These are phyloP conservation scores for Phytoseiulus persimilis DNA, from an alignment of 2,888 invertebrate genomes.

Conservation along the genomic window DNA sequence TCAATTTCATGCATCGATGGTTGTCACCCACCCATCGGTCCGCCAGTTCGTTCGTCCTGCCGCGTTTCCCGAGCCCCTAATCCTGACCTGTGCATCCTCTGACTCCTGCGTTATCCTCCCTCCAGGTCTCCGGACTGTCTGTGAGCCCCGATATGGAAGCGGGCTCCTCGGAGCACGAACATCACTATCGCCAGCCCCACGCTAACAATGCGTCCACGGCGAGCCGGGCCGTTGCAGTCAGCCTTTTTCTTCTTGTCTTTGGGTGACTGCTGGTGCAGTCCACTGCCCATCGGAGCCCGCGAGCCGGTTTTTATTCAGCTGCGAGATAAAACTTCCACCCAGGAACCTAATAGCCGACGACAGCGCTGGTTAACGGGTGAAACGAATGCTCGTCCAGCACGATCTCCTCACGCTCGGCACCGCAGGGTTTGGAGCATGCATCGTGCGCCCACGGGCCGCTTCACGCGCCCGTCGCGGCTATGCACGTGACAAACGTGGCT, in stretches of 20 bases:
- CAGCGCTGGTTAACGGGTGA: background rate
- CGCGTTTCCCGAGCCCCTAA: background rate
- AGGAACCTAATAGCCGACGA: background rate
- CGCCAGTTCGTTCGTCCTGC: background rate
- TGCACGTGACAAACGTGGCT: background rate
- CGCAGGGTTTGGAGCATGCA: background rate
- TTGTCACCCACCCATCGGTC: constrained; percentile 6
- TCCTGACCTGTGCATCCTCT: background rate
- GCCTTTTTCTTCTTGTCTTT: background rate
- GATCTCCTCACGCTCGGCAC: background rate
- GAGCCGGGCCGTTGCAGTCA: background rate
- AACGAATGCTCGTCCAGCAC: background rate
- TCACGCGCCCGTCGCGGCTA: background rate
- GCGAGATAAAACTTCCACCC: background rate
- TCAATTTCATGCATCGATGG: constrained; percentile 38
- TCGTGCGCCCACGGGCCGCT: background rate
- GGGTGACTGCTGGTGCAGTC: background rate
- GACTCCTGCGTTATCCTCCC: constrained; percentile 5
- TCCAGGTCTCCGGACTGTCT: background rate
- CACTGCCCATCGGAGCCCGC: background rate
- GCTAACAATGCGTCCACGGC: background rate
- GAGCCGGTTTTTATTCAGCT: background rate
- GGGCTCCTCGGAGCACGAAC: background rate
- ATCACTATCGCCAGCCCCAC: background rate
- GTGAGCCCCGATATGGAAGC: background rate